phyloP scores from a whole-genome alignment of 1,140 invertebrate genomes.

The Calosoma granatense region DNA sequence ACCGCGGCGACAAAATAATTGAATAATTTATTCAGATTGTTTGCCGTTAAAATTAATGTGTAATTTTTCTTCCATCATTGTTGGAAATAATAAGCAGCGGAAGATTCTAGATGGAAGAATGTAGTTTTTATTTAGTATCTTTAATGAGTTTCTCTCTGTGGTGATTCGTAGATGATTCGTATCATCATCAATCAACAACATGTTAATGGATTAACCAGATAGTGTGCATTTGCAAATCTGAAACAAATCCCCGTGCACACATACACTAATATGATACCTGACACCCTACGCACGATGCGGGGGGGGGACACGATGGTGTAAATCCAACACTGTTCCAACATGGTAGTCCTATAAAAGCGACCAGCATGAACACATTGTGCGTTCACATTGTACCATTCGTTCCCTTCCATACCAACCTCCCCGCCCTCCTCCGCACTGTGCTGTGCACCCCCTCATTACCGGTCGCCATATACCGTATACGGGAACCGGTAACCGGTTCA shows the following conservation, averaged over 20 bases:
- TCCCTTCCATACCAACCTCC: background rate
- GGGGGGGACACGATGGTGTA: too few species aligned
- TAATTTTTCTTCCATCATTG: background rate
- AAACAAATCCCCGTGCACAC: too few species aligned
- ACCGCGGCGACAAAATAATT: conserved; percentile 1
- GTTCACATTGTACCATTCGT: background rate
- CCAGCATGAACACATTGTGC: background rate
- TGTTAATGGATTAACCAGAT: too few species aligned
- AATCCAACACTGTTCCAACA: too few species aligned
- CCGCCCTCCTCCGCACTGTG: too few species aligned
- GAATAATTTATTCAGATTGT: conserved; percentile 3
- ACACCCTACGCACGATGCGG: too few species aligned
- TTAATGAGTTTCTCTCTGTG: background rate
- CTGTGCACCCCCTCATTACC: background rate
- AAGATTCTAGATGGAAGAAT: background rate
- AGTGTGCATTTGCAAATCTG: too few species aligned
- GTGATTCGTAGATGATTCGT: background rate
- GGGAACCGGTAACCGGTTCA: background rate
- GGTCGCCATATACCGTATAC: background rate
- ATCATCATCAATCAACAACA: too few species aligned
- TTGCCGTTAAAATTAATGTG: background rate
- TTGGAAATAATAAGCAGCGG: background rate
- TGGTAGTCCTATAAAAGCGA: too few species aligned
- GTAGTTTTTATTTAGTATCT: background rate
- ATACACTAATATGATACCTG: too few species aligned